Evolutionary conservation across 1,140 invertebrate genomes (phyloP), one percentile per base, ranked within the genome.

Genomic region (Anastrepha obliqua): DNA sequence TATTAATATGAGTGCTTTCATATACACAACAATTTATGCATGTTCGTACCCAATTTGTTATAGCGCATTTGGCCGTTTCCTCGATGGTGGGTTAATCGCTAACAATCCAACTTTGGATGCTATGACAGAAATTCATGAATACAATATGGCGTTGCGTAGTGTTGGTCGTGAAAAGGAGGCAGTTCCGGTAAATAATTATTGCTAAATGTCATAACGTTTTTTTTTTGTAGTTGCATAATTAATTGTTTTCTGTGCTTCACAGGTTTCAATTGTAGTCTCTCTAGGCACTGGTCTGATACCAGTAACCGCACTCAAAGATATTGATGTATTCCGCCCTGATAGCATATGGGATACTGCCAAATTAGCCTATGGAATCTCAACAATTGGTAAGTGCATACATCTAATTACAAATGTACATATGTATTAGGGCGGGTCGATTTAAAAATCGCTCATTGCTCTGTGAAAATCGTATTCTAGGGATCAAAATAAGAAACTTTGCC

Each of bases 41-140:
- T n/a, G n/a, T n/a, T n/a, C n/a, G n/a, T n/a, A n/a, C n/a, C n/a
- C n/a, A n/a, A n/a, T n/a, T n/a, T 44, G 15, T 86, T 11, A n/a
- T 3, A 88, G 96, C 87, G 95, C 97, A 0, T 97, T 96, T 91
- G 97, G 96, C 29, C 94, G 95, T 86, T 99, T 97, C 91, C 93
- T 99, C 20, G 99, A 99, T 93, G 99, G 99, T 20, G 99, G 99
- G 20, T 94, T 99, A 7, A 98, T 99, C 87, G 96, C 98, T 0
- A 99, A 99, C 92, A 99, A 99, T 93, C 99, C 99, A 0, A 99
- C 98, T 0, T 92, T 99, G 65, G 98, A 99, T 92, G 96, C 97
- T 0, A 94, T 99, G 70, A 98, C 98, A 0, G 98, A 99, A 94
- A 96, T 99, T 51, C 95, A 98, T 59, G 97, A 99, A 91, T 97